A percentile compares a stretch with the other conserved stretches of the same genome.
Conservation (phyloP, 2,888 invertebrate species). For the Hypomecis punctinalis region DNA sequence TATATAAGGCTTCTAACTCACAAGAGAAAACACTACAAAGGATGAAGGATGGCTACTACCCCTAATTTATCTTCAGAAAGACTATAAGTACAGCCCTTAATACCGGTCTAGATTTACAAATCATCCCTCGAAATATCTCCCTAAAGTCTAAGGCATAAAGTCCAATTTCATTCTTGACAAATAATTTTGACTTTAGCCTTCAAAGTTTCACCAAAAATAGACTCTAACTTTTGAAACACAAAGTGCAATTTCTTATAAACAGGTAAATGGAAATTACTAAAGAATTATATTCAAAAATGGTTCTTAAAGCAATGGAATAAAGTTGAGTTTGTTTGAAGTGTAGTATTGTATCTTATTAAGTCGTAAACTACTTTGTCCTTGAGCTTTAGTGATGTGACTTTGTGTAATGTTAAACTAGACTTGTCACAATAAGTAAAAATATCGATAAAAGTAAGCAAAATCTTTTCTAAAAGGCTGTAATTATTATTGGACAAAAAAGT, state of each 20-base stretch:
- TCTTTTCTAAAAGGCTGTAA: too few species aligned
- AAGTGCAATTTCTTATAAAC: conserved; percentile 12
- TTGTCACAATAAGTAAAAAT: conserved; percentile 16
- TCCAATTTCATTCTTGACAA: background rate
- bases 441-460: conserved; percentile 2
- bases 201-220: background rate
- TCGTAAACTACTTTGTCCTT: conserved; percentile 48
- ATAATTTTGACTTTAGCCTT: background rate
- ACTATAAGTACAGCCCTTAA: conserved; percentile 24
- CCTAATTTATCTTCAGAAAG: conserved; percentile 21
- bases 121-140: background rate
- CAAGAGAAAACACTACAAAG: conserved; percentile 21
- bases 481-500: too few species aligned
- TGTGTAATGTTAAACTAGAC: conserved; percentile 46
- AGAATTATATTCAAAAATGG: conserved; percentile 1
- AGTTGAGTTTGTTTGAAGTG: conserved; percentile 12
- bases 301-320: background rate
- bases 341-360: conserved; percentile 45
- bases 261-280: background rate
- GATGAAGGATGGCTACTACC: conserved; percentile 24
- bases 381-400: conserved; percentile 49
- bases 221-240: background rate
- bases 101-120: conserved; percentile 22
- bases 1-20: conserved; percentile 3
- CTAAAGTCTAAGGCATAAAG: background rate